Percentiles rank a stretch among this genome's conserved stretches.
phyloP scores from a whole-genome alignment of 2,888 invertebrate species.

The Drosophila emarginata region DNA sequence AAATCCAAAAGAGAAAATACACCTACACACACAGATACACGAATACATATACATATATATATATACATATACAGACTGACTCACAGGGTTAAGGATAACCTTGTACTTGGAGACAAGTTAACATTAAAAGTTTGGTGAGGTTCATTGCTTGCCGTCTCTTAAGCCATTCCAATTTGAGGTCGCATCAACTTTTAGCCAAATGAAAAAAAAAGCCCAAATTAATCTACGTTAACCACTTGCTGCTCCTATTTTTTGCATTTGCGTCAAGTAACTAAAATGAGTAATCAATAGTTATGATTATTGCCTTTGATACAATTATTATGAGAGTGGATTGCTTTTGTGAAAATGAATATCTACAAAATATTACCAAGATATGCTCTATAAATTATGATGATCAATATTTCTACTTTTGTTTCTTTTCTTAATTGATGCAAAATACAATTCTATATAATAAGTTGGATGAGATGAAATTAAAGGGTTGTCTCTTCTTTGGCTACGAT shows the following conservation, averaged over 20 bases:
- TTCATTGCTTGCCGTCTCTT: conserved; percentile 36
- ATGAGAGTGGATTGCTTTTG: conserved; percentile 4
- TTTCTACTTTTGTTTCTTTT: too few species aligned
- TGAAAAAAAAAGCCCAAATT: conserved; percentile 52
- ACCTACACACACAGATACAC: conserved; percentile 21
- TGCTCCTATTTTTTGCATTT: conserved; percentile 39
- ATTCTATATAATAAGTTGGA: too few species aligned
- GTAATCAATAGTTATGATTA: conserved; percentile 61
- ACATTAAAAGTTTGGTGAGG: conserved; percentile 31
- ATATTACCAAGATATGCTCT: too few species aligned
- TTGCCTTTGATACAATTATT: conserved; percentile 41
- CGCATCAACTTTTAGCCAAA: conserved; percentile 61
- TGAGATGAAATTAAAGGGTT: too few species aligned
- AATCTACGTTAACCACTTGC: conserved; percentile 58
- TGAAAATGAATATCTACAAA: not conserved
- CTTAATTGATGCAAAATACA: too few species aligned
- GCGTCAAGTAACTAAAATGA: conserved; percentile 57
- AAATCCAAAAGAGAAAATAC: conserved; percentile 53
- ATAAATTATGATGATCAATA: too few species aligned
- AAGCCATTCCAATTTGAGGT: conserved; percentile 28
- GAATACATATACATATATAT: not conserved
- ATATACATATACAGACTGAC: conserved; percentile 2
- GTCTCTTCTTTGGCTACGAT: too few species aligned
- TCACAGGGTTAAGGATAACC: conserved; percentile 2
- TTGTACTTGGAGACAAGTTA: not conserved